phyloP scores from a whole-genome alignment of 2,888 invertebrate species.

The Eueremaeus valkanovi region DNA sequence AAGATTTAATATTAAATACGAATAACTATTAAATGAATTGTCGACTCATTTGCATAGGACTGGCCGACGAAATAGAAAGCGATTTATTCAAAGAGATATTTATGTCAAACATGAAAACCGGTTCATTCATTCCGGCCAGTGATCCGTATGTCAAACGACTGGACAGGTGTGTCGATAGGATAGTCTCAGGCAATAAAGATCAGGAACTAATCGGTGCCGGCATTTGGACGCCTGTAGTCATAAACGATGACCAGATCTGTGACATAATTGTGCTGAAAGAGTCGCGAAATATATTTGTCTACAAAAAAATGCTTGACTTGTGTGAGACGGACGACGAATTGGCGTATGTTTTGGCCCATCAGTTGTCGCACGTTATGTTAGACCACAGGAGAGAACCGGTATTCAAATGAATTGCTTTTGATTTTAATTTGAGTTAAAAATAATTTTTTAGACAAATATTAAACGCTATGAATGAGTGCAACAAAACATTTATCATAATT shows the following conservation, averaged over 20 bases:
- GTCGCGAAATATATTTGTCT: conserved; percentile 61
- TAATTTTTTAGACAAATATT: conserved; percentile 47
- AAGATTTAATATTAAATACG: too few relatives aligned
- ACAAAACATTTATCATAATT: too few relatives aligned
- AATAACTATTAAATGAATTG: too few relatives aligned
- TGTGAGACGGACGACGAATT: conserved; percentile 58
- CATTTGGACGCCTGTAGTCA: conserved; percentile 54
- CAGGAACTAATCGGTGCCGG: conserved; percentile 54
- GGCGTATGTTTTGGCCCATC: conserved; percentile 59
- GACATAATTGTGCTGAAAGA: conserved; percentile 55
- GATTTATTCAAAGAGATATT: conserved; percentile 14
- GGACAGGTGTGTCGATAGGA: conserved; percentile 51
- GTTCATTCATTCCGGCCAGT: neutral
- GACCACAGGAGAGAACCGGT: conserved; percentile 56
- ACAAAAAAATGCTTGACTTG: conserved; percentile 57
- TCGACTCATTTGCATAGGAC: too few relatives aligned
- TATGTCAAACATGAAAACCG: neutral
- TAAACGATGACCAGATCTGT: conserved; percentile 54
- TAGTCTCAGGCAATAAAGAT: conserved; percentile 56
- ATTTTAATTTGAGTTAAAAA: too few relatives aligned
- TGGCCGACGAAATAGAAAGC: neutral
- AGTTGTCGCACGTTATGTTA: conserved; percentile 61
- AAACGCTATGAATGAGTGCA: too few relatives aligned
- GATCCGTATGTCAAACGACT: conserved; percentile 52
- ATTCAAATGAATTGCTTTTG: too few relatives aligned